Conservation (phyloP, 92 coral and sea anemone genomes). For the Scolanthus callimorphus region DNA sequence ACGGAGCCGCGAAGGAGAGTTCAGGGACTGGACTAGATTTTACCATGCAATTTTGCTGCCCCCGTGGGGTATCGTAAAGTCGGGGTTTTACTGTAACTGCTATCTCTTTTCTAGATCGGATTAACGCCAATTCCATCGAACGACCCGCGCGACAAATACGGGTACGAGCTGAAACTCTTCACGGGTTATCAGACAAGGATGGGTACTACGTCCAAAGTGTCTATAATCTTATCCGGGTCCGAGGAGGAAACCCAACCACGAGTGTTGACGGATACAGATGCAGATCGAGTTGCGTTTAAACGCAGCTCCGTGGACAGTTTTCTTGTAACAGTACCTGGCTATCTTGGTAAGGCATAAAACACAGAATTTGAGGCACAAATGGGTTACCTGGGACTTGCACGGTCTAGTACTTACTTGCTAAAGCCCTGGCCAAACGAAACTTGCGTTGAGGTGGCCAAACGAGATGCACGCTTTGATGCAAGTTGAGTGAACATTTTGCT, state of each 20-base stretch:
- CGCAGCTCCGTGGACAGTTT: conserved; percentile 59
- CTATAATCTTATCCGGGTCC: conserved; percentile 62
- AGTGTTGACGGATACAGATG: conserved; percentile 48
- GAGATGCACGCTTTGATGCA: too few relatives aligned
- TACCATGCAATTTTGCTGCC: too few relatives aligned
- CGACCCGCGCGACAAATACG: conserved; percentile 81
- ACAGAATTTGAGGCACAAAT: too few relatives aligned
- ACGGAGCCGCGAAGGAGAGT: too few relatives aligned
- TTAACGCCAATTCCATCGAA: conserved; percentile 87
- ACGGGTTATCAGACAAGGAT: conserved; percentile 74
- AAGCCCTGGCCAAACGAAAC: too few relatives aligned
- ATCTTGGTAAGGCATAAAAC: conserved; percentile 47
- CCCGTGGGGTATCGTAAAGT: too few relatives aligned
- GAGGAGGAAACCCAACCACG: conserved; percentile 71
- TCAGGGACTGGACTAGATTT: too few relatives aligned
- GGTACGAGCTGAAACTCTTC: conserved; percentile 73
- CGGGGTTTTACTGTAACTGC: too few relatives aligned
- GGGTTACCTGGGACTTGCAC: too few relatives aligned
- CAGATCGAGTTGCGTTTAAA: conserved; percentile 29
- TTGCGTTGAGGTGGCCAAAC: too few relatives aligned
- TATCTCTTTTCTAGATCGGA: conserved; percentile 56
- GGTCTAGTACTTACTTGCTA: too few relatives aligned
- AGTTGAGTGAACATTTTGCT: too few relatives aligned
- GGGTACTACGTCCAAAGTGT: conserved; percentile 78
- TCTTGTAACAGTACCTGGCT: conserved; percentile 69